Evolutionary conservation across 2,113 vertebrate species (phyloP).

Genomic region (Varanus salvator): DNA sequence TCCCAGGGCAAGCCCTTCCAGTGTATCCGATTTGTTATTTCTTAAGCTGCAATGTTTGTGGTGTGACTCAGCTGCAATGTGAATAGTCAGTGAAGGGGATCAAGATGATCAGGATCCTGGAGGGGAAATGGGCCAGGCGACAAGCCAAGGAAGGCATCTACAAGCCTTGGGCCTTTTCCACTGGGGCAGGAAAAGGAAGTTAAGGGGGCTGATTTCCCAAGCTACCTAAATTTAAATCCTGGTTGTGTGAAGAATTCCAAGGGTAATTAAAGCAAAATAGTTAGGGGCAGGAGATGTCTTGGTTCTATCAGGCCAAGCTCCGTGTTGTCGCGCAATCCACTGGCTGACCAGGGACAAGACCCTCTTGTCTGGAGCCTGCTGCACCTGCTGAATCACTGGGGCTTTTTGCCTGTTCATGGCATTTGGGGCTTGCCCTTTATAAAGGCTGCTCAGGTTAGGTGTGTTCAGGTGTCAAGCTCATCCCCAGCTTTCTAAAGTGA

Average conservation of each 20-base stretch:
- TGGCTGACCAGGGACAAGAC: background rate
- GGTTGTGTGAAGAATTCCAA: background rate
- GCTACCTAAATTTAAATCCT: background rate
- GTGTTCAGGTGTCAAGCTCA: background rate
- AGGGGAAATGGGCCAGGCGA: background rate
- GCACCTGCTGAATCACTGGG: background rate
- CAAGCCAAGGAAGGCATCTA: too few species aligned
- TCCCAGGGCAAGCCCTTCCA: background rate
- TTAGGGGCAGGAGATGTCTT: background rate
- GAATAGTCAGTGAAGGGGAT: background rate
- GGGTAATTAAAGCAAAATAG: background rate
- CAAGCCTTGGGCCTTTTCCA: background rate
- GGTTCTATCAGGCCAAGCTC: background rate
- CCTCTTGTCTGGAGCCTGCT: background rate
- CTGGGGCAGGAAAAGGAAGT: background rate
- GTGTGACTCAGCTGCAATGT: background rate
- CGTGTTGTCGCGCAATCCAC: background rate
- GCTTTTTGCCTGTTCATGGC: background rate
- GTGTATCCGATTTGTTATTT: background rate
- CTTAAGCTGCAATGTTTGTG: background rate
- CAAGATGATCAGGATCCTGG: too few species aligned
- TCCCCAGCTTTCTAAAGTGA: background rate
- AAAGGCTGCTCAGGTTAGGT: background rate
- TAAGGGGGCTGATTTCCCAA: background rate
- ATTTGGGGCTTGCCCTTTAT: background rate